phyloP scores from a whole-genome alignment of 2,797 vertebrate genomes.

The Enteromius paludinosus region DNA sequence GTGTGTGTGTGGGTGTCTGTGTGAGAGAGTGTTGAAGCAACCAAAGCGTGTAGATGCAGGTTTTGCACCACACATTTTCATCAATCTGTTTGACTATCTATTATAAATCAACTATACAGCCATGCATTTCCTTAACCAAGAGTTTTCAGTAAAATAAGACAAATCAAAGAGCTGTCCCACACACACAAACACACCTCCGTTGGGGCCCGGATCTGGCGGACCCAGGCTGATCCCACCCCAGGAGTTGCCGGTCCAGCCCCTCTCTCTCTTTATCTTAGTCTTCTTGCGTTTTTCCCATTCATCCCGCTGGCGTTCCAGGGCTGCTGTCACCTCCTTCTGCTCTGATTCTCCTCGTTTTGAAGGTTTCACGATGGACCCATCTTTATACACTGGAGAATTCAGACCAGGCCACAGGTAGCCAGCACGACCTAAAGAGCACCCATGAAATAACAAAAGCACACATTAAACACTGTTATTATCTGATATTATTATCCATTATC shows the following conservation, averaged over 20 bases:
- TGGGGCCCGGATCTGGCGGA: constrained; percentile 88
- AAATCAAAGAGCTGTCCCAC: background rate
- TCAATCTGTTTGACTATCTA: background rate
- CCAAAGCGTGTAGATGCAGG: background rate
- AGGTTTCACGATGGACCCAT: constrained; percentile 75
- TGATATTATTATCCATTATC: no score
- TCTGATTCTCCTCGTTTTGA: constrained; percentile 77
- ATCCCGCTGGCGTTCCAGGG: constrained; percentile 81
- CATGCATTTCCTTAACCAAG: background rate
- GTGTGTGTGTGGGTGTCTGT: constrained; percentile 3
- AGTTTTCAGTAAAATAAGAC: background rate
- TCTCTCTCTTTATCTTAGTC: constrained; percentile 85
- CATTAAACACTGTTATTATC: background rate
- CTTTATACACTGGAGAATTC: constrained; percentile 81
- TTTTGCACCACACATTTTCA: background rate
- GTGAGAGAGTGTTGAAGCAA: constrained; percentile 3
- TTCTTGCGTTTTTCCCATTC: constrained; percentile 84
- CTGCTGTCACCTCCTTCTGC: constrained; percentile 78
- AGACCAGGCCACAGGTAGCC: constrained; percentile 95
- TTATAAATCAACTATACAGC: background rate
- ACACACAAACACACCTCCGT: constrained; percentile 82
- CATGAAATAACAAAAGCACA: background rate
- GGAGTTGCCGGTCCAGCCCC: constrained; percentile 90
- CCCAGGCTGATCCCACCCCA: constrained; percentile 92
- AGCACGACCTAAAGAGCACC: constrained; percentile 77